Base-by-base conservation (phyloP, 2,888 invertebrate species). In the Conomelus anceps region DNA sequence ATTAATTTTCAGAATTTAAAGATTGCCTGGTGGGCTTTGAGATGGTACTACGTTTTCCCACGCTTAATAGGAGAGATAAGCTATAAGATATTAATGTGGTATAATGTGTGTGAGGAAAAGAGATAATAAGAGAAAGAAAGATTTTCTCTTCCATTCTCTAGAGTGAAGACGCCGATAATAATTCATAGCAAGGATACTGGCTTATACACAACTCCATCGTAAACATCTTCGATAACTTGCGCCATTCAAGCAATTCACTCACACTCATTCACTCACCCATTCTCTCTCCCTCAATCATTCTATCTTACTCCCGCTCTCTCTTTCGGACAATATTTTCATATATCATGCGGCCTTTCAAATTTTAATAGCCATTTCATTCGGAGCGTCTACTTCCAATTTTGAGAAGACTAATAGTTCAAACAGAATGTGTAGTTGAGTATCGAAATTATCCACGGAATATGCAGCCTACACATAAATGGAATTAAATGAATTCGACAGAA, bases 161-260 rank as follows among this genome's bases (percentile, higher is more conserved):
- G 34, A 17, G 34, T 63, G 63, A 63, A 63, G 63, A 63, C 63
- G 63, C 63, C 63, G 63, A 63, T 63, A 34, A 34, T 34, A 63
- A 63, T 63, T 63, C 63, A 63, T 63, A 63, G 63, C 63, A 63
- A 63, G n/a, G 63, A 63, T 63, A 63, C 34, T 63, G 63, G 63
- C 63, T 63, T 63, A 63, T 63, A 63, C 63, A 63, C 63, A 63
- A 63, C 63, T 63, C n/a, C 63, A 63, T 63, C 63, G 63, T 63
- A 63, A 63, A 23, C 24, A 24, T 87, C 87, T 87, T 87, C 87
- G 34, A 87, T 87, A 87, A 26, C 87, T 87, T 22, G n/a, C 17
- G 26, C 13, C 23, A 87, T 87, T 87, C 86, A 29, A 63, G 63
- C 63, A 63, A 63, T 63, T 63, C 63, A 63, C 63, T 63, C 20